Base-by-base conservation (phyloP, 1,140 invertebrate species). In the Phymorhynchus buccinoides region DNA sequence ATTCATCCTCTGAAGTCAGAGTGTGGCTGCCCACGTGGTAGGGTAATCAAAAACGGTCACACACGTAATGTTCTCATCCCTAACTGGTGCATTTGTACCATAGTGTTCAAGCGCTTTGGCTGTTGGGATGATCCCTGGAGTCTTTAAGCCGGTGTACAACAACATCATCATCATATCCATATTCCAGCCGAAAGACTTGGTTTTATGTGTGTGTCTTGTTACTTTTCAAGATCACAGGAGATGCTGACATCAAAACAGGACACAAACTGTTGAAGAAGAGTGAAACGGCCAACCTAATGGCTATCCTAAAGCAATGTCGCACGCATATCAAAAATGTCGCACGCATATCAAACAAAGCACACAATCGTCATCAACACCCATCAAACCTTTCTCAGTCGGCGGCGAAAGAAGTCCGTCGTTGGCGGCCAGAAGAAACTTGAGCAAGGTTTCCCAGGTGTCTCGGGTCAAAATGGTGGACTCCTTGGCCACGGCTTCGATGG, bases 381-480 rank as follows among this genome's bases (percentile, higher is more conserved):
- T 56, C 81, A 81, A 93, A 95, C 95, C 95, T 94, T 97, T 97
- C 32, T 97, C 96, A 32, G 96, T 96, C 27, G 98, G 98, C 52
- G 98, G 97, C 27, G 97, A 96, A 42, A 99, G 94, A 30, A 99
- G 94, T 22, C 97, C 96, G 91, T 98, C 96, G 91, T 98, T 98
- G 44, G 99, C 98, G 7, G 97, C 96, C 87, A 99, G 94, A 80
- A 99, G 94, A 94, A 99, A 97, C 85, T 98, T 94, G 27, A 99
- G 94, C 27, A 99, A 93, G 12, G 96, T 95, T 91, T 98, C 96
- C 98, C 98, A 99, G 1, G 98, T 98, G 88, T 97, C 96, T 77
- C 96, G 94, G 62, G 97, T 96, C 87, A 99, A 95, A 75, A 94
- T 94, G 83, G 95, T 95, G 0, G 97, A 98, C 42, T 93, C 91